phyloP scores from a whole-genome alignment of 2,797 vertebrate species.

The Emys orbicularis region DNA sequence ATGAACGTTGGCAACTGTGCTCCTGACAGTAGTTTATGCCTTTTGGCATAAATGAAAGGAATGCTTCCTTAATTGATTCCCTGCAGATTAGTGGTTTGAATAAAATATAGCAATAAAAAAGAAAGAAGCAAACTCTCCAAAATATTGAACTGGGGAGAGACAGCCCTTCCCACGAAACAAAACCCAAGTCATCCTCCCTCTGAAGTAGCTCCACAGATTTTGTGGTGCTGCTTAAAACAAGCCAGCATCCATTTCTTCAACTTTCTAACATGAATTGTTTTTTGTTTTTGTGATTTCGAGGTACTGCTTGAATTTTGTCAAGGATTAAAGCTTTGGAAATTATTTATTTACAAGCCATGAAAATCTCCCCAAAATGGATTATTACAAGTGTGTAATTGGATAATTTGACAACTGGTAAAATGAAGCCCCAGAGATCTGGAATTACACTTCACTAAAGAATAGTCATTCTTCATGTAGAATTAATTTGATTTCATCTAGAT shows the following conservation, averaged over 20 bases:
- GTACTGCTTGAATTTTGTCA: background rate
- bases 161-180: background rate
- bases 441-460: conserved; percentile 59
- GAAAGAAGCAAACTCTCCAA: background rate
- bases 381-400: conserved; percentile 66
- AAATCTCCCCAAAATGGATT: conserved; percentile 66
- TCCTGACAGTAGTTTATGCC: background rate
- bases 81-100: conserved; percentile 33
- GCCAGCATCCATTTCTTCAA: background rate
- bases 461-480: conserved; percentile 61
- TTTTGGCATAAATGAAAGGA: background rate
- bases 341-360: conserved; percentile 66
- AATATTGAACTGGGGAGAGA: background rate
- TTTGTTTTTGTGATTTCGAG: background rate
- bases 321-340: conserved; percentile 51
- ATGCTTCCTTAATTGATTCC: conserved; percentile 51
- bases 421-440: conserved; percentile 56
- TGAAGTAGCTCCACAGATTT: background rate
- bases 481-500: conserved; percentile 75
- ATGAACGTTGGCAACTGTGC: no score
- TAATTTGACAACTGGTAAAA: conserved; percentile 66
- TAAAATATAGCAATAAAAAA: background rate
- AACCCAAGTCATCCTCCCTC: background rate
- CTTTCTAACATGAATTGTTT: background rate
- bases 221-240: background rate